Evolutionary conservation across 2,888 invertebrate genomes (phyloP).

Genomic region (Lasioglossum lativentre): DNA sequence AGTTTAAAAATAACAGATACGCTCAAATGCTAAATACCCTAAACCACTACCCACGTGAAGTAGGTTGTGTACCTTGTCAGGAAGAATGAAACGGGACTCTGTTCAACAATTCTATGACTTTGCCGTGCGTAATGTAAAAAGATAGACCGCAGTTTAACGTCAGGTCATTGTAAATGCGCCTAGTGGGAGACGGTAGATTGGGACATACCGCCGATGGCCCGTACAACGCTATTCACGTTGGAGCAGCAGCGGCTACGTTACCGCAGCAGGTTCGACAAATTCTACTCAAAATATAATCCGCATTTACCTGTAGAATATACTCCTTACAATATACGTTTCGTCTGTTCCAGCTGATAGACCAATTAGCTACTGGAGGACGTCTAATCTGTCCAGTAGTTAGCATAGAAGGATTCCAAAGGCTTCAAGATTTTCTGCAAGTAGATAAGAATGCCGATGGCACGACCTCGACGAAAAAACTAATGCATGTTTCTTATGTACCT

Average conservation of each 20-base stretch:
- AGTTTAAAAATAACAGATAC: slow-evolving; percentile 31
- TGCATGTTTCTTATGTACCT: slow-evolving; percentile 99
- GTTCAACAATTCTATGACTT: slow-evolving; percentile 68
- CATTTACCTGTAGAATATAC: neutral
- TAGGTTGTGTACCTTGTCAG: slow-evolving; percentile 71
- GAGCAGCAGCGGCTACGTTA: slow-evolving; percentile 93
- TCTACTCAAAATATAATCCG: neutral
- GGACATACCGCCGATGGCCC: slow-evolving; percentile 92
- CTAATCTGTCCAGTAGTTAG: slow-evolving; percentile 96
- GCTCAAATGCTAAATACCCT: slow-evolving; percentile 58
- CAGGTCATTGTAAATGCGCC: slow-evolving; percentile 76
- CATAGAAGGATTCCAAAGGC: slow-evolving; percentile 91
- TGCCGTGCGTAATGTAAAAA: slow-evolving; percentile 66
- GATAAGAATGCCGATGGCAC: slow-evolving; percentile 95
- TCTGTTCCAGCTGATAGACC: slow-evolving; percentile 90
- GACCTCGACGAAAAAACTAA: slow-evolving; percentile 90
- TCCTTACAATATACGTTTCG: neutral
- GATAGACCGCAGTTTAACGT: slow-evolving; percentile 73
- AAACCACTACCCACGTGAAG: slow-evolving; percentile 64
- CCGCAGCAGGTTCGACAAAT: slow-evolving; percentile 88
- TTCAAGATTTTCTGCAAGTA: slow-evolving; percentile 87
- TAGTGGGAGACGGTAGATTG: slow-evolving; percentile 94
- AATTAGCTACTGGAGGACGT: slow-evolving; percentile 96
- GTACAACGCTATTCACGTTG: slow-evolving; percentile 97
- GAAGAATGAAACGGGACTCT: slow-evolving; percentile 69